phyloP scores from a whole-genome alignment of 2,113 vertebrate species.

The Oxygymnocypris stewartii region DNA sequence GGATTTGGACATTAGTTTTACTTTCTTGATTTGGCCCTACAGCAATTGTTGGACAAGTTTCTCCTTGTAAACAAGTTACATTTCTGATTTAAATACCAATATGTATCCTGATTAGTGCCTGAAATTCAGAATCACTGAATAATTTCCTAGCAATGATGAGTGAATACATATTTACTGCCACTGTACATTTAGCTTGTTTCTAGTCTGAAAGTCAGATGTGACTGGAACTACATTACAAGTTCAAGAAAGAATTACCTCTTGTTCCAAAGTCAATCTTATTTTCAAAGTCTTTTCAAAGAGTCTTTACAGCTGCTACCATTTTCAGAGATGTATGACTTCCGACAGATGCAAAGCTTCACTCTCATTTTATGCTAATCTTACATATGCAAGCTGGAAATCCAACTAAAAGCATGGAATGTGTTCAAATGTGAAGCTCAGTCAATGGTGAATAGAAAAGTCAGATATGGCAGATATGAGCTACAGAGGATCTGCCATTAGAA shows the following conservation, averaged over 20 bases:
- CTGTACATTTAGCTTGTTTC: background rate
- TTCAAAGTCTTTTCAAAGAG: background rate
- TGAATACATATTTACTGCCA: background rate
- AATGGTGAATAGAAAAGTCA: background rate
- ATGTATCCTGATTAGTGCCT: background rate
- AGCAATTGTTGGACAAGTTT: background rate
- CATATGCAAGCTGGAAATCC: background rate
- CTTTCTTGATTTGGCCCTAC: background rate
- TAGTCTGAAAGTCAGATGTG: background rate
- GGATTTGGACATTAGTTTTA: background rate
- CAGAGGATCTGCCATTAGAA: background rate
- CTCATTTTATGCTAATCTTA: background rate
- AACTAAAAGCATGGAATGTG: conserved; percentile 1
- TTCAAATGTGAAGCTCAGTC: background rate
- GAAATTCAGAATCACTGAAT: background rate
- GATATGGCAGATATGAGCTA: background rate
- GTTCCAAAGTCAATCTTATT: background rate
- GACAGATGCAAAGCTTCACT: background rate
- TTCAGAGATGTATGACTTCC: background rate
- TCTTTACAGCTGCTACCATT: background rate
- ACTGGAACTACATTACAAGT: background rate
- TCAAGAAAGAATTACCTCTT: background rate
- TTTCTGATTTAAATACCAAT: background rate
- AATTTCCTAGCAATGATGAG: background rate
- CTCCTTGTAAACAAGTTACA: background rate